phyloP scores from a whole-genome alignment of 2,113 vertebrate genomes.

The Coptodon bakossiorum region DNA sequence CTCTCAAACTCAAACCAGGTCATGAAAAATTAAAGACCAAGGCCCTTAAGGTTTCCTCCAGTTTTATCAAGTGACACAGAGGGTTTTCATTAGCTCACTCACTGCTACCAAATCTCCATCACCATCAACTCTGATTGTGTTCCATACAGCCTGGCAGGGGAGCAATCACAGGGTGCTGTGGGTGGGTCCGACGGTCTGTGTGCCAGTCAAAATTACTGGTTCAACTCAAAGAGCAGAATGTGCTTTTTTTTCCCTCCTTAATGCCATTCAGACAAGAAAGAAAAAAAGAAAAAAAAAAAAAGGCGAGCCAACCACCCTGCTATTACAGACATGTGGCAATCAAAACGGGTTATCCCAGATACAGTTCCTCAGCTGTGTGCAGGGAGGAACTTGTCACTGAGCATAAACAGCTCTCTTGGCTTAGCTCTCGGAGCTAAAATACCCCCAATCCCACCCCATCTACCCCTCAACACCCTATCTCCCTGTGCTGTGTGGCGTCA shows the following conservation, averaged over 20 bases:
- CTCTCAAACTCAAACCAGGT: constrained; percentile 57
- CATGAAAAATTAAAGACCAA: constrained; percentile 48
- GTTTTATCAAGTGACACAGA: constrained; percentile 49
- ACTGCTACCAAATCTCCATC: constrained; percentile 49
- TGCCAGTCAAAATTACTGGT: constrained; percentile 45
- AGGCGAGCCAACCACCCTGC: background rate
- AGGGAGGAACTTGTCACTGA: constrained; percentile 47
- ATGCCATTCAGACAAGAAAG: background rate
- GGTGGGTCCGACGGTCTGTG: constrained; percentile 26
- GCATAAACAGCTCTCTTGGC: constrained; percentile 55
- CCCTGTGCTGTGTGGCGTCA: constrained; percentile 70
- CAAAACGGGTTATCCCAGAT: constrained; percentile 3
- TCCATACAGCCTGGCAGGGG: constrained; percentile 44
- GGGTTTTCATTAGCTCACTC: constrained; percentile 66
- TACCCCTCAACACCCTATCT: constrained; percentile 47
- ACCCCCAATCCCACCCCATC: constrained; percentile 16
- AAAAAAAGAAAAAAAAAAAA: background rate
- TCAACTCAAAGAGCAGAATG: constrained; percentile 25
- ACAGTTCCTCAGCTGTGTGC: constrained; percentile 23
- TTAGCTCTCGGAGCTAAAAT: constrained; percentile 24
- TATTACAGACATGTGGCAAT: constrained; percentile 14
- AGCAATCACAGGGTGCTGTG: constrained; percentile 37
- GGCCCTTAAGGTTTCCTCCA: constrained; percentile 46
- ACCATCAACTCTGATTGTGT: constrained; percentile 52
- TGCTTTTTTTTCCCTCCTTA: constrained; percentile 1